phyloP scores from a whole-genome alignment of 1,140 invertebrate species.

The Metaphire vulgaris region DNA sequence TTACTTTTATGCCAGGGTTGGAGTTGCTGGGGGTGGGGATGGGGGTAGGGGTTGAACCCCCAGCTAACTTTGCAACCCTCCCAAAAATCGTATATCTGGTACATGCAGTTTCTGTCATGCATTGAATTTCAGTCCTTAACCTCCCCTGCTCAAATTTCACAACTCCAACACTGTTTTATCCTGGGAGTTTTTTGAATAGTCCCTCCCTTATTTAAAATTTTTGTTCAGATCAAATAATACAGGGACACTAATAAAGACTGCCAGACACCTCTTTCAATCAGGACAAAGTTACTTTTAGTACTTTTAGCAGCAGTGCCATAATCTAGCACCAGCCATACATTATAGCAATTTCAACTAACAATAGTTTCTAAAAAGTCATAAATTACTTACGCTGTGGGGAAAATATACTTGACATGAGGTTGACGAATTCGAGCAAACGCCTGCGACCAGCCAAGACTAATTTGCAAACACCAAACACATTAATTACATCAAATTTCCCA shows the following conservation, averaged over 20 bases:
- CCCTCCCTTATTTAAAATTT: no score
- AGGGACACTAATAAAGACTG: background rate
- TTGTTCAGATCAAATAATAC: background rate
- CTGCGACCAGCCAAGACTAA: constrained; percentile 85
- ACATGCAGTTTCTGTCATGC: no score
- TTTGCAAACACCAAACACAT: background rate
- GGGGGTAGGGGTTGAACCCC: no score
- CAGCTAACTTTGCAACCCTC: no score
- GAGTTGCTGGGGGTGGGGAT: no score
- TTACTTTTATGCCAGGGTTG: no score
- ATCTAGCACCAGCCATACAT: background rate
- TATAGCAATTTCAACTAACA: background rate
- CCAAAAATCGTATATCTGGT: no score
- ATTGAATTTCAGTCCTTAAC: no score
- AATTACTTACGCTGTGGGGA: constrained; percentile 75
- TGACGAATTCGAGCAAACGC: constrained; percentile 70
- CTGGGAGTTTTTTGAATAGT: no score
- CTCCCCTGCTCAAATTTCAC: no score
- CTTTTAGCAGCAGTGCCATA: background rate
- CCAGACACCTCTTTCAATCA: background rate
- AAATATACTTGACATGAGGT: constrained; percentile 82
- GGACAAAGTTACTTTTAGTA: background rate
- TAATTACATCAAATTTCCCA: no score
- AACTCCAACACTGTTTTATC: no score
- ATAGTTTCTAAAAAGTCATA: background rate